phyloP scores from a whole-genome alignment of 2,888 invertebrate species.

The Alloplasta piceator region DNA sequence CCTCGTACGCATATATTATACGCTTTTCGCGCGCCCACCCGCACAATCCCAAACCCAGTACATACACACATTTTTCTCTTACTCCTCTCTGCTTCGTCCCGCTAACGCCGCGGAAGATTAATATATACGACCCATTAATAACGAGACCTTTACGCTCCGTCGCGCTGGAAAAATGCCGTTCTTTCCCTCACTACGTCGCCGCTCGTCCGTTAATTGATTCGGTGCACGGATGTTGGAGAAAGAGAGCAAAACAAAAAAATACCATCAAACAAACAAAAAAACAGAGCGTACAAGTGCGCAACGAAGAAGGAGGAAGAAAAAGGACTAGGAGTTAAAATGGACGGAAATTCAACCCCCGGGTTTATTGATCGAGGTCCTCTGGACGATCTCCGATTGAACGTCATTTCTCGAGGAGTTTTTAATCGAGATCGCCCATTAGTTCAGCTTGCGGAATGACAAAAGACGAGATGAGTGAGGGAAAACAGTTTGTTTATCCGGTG shows the following conservation, averaged over 20 bases:
- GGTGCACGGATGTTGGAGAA: constrained; percentile 41
- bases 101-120: constrained; percentile 70
- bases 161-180: constrained; percentile 65
- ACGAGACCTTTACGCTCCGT: constrained; percentile 75
- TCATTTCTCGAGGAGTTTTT: constrained; percentile 21
- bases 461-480: background rate
- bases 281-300: too few species aligned
- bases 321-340: constrained; percentile 62
- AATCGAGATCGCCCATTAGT: background rate
- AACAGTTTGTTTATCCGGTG: constrained; percentile 43
- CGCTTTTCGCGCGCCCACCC: constrained; percentile 38
- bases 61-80: constrained; percentile 46
- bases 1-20: constrained; percentile 75
- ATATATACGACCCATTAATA: constrained; percentile 76
- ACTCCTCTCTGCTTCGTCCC: constrained; percentile 60
- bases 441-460: constrained; percentile 11
- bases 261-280: too few species aligned
- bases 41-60: background rate
- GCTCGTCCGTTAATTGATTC: constrained; percentile 62
- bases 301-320: constrained; percentile 5
- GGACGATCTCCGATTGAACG: constrained; percentile 37
- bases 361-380: constrained; percentile 7
- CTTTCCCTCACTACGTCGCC: constrained; percentile 44
- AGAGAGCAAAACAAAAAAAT: constrained; percentile 21
- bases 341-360: constrained; percentile 66